A percentile compares a stretch with the other conserved stretches of the same genome.
Evolutionary conservation across 2,113 vertebrate species (phyloP).

Genomic region (Vidua chalybeata): DNA sequence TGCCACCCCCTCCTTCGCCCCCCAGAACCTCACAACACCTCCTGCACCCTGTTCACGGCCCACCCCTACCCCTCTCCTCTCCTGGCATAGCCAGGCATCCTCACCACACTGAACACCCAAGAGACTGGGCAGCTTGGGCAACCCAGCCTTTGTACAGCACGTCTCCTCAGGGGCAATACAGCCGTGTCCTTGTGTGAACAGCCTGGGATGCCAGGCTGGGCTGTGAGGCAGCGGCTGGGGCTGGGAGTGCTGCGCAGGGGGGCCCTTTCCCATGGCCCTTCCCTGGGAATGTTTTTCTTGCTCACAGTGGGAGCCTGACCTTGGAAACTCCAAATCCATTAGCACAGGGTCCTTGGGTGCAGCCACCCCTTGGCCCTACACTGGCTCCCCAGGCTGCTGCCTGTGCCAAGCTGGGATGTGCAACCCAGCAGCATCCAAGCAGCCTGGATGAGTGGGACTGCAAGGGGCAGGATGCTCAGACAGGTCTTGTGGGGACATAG

Average conservation of each 20-base stretch:
- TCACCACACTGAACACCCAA: fast-evolving
- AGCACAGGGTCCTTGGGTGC: not conserved
- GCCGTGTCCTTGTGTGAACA: not conserved
- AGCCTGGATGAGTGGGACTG: not conserved
- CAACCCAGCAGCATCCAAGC: not conserved
- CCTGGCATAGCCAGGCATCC: not conserved
- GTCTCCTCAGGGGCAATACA: not conserved
- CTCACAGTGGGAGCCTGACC: slow-evolving; percentile 35
- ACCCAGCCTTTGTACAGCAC: not conserved
- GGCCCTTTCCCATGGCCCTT: slow-evolving; percentile 42
- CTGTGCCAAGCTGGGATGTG: fast-evolving
- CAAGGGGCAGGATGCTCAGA: not conserved
- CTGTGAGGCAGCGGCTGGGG: not conserved
- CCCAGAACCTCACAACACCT: not conserved
- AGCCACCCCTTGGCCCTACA: fast-evolving
- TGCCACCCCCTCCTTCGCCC: fast-evolving
- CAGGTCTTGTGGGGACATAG: not conserved
- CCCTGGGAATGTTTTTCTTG: slow-evolving; percentile 55
- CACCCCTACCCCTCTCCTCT: not conserved
- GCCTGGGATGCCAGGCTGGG: slow-evolving; percentile 34
- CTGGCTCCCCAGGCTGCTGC: not conserved
- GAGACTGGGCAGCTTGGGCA: not conserved
- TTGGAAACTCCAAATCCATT: slow-evolving; percentile 11
- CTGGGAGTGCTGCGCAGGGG: not conserved
- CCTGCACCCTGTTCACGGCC: not conserved